phyloP scores from a whole-genome alignment of 2,113 vertebrate species.

The Heterocephalus glaber region DNA sequence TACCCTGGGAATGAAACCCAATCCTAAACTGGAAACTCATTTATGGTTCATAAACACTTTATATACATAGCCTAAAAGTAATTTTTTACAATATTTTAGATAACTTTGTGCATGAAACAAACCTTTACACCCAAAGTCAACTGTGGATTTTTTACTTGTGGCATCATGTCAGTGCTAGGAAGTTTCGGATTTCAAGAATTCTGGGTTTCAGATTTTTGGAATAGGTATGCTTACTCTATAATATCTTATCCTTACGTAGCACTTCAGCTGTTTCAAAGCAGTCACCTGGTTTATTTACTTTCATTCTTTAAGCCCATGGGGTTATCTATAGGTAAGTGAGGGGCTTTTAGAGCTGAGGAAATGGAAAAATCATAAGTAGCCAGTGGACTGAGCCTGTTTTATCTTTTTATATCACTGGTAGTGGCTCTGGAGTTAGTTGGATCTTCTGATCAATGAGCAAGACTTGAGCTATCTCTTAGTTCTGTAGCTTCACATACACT shows the following conservation, averaged over 20 bases:
- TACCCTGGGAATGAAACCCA: not conserved
- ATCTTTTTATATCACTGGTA: not conserved
- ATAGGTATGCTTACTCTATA: not conserved
- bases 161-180: not conserved
- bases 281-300: slow-evolving; percentile 20
- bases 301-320: not conserved
- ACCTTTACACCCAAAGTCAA: too few species aligned
- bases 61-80: not conserved
- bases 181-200: not conserved
- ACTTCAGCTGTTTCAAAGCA: slow-evolving; percentile 1
- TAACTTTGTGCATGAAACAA: not conserved
- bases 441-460: not conserved
- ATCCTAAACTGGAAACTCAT: not conserved
- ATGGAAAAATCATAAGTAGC: not conserved
- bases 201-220: not conserved
- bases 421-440: not conserved
- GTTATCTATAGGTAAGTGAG: not conserved
- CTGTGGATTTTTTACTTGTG: not conserved
- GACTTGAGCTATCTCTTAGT: not conserved
- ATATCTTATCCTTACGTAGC: not conserved
- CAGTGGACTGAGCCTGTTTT: not conserved
- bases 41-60: not conserved
- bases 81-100: not conserved
- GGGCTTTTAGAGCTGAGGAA: not conserved
- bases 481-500: not conserved